Evolutionary conservation across 2,888 invertebrate species (phyloP).

Genomic region (Tachystola acroxantha): DNA sequence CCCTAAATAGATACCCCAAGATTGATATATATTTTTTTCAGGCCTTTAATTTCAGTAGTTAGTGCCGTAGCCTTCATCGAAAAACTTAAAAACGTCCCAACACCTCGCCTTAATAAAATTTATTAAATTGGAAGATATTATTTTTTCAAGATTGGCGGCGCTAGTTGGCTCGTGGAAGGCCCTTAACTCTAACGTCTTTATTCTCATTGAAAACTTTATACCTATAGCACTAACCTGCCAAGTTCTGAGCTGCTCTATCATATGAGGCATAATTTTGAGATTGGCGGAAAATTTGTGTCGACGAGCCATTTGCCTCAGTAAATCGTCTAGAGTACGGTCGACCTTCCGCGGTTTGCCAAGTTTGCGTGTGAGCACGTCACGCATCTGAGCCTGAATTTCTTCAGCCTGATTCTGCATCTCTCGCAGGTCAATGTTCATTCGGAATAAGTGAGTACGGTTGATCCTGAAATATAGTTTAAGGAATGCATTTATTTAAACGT

Average conservation of each 20-base stretch:
- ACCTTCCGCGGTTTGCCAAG: conserved; percentile 58
- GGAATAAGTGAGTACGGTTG: conserved; percentile 82
- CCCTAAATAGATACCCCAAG: too few species aligned
- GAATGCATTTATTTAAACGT: too few species aligned
- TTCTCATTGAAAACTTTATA: too few species aligned
- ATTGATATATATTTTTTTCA: too few species aligned
- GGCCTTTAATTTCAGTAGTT: too few species aligned
- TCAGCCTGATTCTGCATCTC: conserved; percentile 81
- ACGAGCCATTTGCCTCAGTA: conserved; percentile 58
- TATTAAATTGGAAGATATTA: too few species aligned
- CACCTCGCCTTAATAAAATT: too few species aligned
- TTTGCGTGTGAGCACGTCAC: conserved; percentile 59
- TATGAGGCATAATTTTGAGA: conserved; percentile 40
- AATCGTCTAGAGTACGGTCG: conserved; percentile 58
- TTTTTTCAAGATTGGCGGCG: too few species aligned
- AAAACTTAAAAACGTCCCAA: too few species aligned
- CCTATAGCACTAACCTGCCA: conserved; percentile 47
- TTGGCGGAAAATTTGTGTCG: conserved; percentile 57
- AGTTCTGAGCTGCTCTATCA: conserved; percentile 42
- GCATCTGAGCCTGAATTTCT: conserved; percentile 72
- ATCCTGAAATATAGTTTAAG: conserved; percentile 66
- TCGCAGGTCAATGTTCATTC: conserved; percentile 83
- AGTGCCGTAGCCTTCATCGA: too few species aligned
- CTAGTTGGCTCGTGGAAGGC: too few species aligned
- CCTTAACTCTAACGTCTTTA: too few species aligned